Percentiles rank a stretch among this genome's conserved stretches.
Conservation (phyloP, 2,797 vertebrate species). For the Schizothorax lantsangensis region DNA sequence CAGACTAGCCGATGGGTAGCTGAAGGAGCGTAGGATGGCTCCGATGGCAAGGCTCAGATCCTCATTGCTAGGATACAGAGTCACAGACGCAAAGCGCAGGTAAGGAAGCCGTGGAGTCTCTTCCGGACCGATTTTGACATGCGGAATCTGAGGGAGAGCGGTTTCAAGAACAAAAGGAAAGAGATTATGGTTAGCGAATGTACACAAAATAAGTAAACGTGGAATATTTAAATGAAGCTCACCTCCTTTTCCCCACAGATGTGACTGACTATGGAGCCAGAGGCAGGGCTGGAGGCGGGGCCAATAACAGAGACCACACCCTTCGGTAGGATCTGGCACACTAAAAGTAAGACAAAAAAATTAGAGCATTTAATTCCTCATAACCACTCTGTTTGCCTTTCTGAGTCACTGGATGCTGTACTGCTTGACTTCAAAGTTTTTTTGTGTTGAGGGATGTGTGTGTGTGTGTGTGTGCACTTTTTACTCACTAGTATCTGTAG, state of each 20-base stretch:
- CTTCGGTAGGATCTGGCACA: constrained; percentile 96
- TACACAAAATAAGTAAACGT: neutral
- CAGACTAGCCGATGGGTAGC: constrained; percentile 88
- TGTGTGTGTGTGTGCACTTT: neutral
- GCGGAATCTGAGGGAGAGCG: constrained; percentile 82
- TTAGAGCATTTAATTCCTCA: neutral
- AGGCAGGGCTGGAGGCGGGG: constrained; percentile 91
- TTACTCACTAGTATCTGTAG: constrained; percentile 89
- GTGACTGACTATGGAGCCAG: constrained; percentile 93
- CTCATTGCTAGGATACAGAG: constrained; percentile 83
- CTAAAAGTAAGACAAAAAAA: constrained; percentile 66
- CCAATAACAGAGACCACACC: constrained; percentile 92
- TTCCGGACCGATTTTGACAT: constrained; percentile 81
- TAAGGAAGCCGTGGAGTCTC: constrained; percentile 81
- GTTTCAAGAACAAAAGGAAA: constrained; percentile 6
- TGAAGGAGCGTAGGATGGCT: constrained; percentile 85
- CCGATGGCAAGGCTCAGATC: constrained; percentile 83
- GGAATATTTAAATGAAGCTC: constrained; percentile 57
- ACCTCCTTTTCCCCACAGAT: constrained; percentile 97
- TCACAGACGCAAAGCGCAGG: constrained; percentile 82
- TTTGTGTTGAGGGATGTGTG: neutral
- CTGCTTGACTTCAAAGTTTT: neutral
- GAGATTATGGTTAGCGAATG: neutral
- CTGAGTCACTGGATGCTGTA: neutral
- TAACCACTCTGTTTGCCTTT: neutral